A percentile compares a stretch with the other conserved stretches of the same genome.
Evolutionary conservation across 2,888 invertebrate genomes (phyloP).

Genomic region (Spatulosminthurus flaviceps): DNA sequence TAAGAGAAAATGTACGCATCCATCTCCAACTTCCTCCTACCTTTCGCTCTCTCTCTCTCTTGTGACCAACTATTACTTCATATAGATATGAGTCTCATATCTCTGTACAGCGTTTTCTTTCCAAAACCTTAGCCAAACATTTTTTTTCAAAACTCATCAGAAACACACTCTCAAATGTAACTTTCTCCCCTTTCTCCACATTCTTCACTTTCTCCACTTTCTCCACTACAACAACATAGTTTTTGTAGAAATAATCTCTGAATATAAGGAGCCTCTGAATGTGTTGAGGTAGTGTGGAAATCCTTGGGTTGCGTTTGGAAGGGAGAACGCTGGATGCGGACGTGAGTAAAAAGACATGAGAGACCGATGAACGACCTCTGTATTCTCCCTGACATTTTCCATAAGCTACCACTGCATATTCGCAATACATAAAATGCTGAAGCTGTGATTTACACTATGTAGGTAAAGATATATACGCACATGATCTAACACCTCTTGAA

Average conservation of each 20-base stretch:
- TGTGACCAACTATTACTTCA: no score
- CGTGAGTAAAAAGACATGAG: not conserved
- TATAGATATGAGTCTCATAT: not conserved
- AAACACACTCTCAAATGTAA: no score
- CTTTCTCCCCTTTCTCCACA: no score
- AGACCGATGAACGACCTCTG: conserved; percentile 14
- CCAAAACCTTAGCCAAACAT: not conserved
- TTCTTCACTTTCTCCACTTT: no score
- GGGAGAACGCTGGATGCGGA: not conserved
- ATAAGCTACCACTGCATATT: conserved; percentile 20
- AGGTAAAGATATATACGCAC: not conserved
- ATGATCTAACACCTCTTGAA: not conserved
- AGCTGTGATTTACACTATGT: conserved; percentile 9
- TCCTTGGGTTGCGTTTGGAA: no score
- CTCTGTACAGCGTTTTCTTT: not conserved
- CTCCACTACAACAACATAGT: no score
- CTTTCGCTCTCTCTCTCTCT: not conserved
- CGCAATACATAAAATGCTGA: conserved; percentile 26
- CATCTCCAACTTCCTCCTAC: not conserved
- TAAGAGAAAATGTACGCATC: not conserved
- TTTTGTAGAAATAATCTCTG: no score
- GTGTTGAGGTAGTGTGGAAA: not conserved
- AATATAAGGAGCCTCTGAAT: no score
- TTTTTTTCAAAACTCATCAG: no score
- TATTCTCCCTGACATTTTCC: conserved; percentile 21